These are phyloP conservation scores for Diaprepes abbreviatus DNA, from an alignment of 2,888 invertebrate genomes.

Conservation along the genomic window DNA sequence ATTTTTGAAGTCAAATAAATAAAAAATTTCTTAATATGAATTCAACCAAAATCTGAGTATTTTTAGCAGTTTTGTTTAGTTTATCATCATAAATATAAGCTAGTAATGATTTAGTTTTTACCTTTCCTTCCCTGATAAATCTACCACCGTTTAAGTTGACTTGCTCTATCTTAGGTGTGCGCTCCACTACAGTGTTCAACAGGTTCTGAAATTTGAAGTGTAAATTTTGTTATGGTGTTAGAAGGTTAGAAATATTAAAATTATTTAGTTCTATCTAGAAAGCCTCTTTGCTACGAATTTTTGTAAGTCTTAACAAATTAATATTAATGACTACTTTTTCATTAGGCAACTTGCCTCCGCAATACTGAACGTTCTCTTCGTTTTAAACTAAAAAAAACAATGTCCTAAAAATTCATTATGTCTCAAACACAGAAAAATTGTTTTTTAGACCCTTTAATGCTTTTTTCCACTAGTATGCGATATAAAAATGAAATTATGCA, in stretches of 20 bases:
- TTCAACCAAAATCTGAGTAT: background rate
- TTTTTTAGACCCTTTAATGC: too few relatives aligned
- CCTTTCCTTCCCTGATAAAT: slow-evolving; percentile 98
- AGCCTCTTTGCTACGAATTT: background rate
- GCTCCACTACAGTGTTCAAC: slow-evolving; percentile 92
- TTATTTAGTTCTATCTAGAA: slow-evolving; percentile 1
- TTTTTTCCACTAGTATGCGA: too few relatives aligned
- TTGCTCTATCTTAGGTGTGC: slow-evolving; percentile 94
- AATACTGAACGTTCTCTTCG: too few relatives aligned
- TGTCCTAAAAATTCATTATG: too few relatives aligned
- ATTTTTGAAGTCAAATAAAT: too few relatives aligned
- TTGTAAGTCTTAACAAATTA: too few relatives aligned
- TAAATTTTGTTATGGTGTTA: slow-evolving; percentile 46
- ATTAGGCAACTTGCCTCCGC: too few relatives aligned
- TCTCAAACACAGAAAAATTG: too few relatives aligned
- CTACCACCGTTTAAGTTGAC: slow-evolving; percentile 96
- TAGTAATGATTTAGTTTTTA: slow-evolving; percentile 66
- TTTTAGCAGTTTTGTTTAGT: slow-evolving; percentile 59
- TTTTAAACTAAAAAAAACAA: too few relatives aligned
- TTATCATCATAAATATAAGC: slow-evolving; percentile 5
- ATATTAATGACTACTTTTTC: too few relatives aligned
- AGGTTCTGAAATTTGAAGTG: slow-evolving; percentile 77
- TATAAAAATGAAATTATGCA: too few relatives aligned
- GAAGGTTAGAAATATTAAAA: slow-evolving; percentile 28
- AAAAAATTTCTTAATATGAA: background rate